Evolutionary conservation across 2,888 invertebrate species (phyloP).

Genomic region (Podotricha telesiphe): DNA sequence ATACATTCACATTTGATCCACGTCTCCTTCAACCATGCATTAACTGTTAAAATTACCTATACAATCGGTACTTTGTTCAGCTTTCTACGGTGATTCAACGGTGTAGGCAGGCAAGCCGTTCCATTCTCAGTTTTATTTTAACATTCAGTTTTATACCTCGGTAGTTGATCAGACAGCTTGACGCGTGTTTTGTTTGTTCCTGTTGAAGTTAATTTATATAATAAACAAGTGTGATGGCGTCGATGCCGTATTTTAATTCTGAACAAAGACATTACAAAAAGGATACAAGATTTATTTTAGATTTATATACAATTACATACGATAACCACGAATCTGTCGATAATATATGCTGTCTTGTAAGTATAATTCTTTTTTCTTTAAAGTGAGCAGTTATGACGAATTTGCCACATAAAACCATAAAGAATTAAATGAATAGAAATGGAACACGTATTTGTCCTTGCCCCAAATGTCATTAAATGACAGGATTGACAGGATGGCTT

Average conservation of each 20-base stretch:
- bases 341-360: conserved; percentile 87
- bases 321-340: conserved; percentile 91
- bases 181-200: conserved; percentile 55
- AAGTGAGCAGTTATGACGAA: conserved; percentile 17
- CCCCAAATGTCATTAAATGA: conserved; percentile 75
- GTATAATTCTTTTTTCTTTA: conserved; percentile 51
- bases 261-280: conserved; percentile 92
- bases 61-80: conserved; percentile 66
- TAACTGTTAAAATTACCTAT: conserved; percentile 75
- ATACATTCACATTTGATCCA: conserved; percentile 67
- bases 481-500: conserved; percentile 62
- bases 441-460: conserved; percentile 69
- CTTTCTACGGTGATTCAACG: conserved; percentile 81
- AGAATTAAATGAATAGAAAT: conserved; percentile 53
- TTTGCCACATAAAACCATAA: conserved; percentile 47
- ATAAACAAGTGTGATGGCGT: conserved; percentile 66
- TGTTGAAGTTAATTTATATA: conserved; percentile 40
- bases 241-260: conserved; percentile 80
- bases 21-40: conserved; percentile 70
- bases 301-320: conserved; percentile 93
- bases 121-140: conserved; percentile 49
- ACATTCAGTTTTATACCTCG: conserved; percentile 43
- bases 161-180: conserved; percentile 51
- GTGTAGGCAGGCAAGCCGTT: conserved; percentile 55
- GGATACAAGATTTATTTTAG: conserved; percentile 91